Evolutionary conservation across 2,888 invertebrate species (phyloP), one percentile per base, ranked within the genome.

Genomic region (Kuschelorhynchus macadamiae): DNA sequence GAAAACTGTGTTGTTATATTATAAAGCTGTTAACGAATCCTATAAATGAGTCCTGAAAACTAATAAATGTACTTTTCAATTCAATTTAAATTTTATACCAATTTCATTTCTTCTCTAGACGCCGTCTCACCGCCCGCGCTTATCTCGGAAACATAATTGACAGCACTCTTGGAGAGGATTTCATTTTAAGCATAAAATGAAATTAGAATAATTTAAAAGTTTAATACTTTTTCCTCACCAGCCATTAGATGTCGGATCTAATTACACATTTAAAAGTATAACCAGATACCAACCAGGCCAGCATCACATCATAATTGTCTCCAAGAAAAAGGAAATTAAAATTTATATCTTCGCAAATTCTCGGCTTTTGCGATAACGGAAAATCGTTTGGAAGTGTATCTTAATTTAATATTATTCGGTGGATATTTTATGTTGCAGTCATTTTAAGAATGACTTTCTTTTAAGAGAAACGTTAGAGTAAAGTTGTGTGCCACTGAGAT

Each of bases 321-420:
- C 75, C 74, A 79, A 79, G 78, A 75, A 77, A 72, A 75, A 74
- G 78, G 79, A 81, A 81, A 82, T 82, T 81, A 80, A 81, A 81
- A 82, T 82, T 82, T 82, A 82, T 82, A 82, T 81, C 79, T 78
- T 77, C 76, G 75, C 78, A 80, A 81, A 81, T 80, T 80, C 81
- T 61, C 42, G 67, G 71, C 68, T 72, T 72, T 73, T 63, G 68
- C 71, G 67, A 71, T 11, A 67, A 71, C 76, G 77, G 44, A 63
- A 53, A 59, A 64, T 59, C 63, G 52, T 68, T 67, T 67, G 62
- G 25, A 32, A 75, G 74, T 74, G 74, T 74, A 77, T 77, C 77
- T 78, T 76, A 80, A 81, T 80, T 79, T 20, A 64, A 70, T 73
- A 77, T 78, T 76, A 78, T 75, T 57, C 62, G 73, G 68, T 70